Percentiles rank a stretch among this genome's conserved stretches.
Evolutionary conservation across 2,113 vertebrate genomes (phyloP).

Genomic region (Hippopotamus amphibius): DNA sequence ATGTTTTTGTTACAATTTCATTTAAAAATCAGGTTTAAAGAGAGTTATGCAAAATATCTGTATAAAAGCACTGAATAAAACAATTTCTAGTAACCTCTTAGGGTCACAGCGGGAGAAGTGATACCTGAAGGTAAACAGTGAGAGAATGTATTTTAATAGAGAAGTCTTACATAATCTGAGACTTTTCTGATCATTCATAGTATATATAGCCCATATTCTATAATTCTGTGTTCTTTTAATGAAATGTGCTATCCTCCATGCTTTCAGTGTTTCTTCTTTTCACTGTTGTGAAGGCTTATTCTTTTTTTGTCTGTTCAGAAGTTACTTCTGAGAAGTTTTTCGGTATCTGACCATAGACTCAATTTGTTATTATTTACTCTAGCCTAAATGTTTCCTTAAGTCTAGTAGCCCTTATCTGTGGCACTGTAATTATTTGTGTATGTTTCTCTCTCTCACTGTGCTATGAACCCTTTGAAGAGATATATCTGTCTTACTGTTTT

Average conservation of each 20-base stretch:
- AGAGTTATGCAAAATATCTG: background rate
- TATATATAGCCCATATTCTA: background rate
- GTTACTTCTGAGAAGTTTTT: slow-evolving; percentile 2
- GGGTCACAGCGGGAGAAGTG: background rate
- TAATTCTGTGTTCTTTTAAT: slow-evolving; percentile 17
- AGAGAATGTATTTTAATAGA: background rate
- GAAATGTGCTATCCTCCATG: background rate
- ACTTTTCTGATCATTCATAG: background rate
- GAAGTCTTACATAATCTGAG: background rate
- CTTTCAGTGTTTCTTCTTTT: slow-evolving; percentile 12
- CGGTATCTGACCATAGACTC: background rate
- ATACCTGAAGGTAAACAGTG: background rate
- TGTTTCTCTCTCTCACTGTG: background rate
- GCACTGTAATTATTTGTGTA: background rate
- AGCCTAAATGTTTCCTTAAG: background rate
- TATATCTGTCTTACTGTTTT: background rate
- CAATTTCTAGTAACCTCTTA: background rate
- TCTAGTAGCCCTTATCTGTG: background rate
- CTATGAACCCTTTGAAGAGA: background rate
- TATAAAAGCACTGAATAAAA: slow-evolving; percentile 14
- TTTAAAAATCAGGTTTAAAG: slow-evolving; percentile 31
- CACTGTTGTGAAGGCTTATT: background rate
- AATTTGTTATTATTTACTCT: background rate
- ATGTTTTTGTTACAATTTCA: slow-evolving; percentile 4
- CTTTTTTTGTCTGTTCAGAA: slow-evolving; percentile 45